Conservation (phyloP, 2,888 invertebrate genomes). For the Timema cristinae region DNA sequence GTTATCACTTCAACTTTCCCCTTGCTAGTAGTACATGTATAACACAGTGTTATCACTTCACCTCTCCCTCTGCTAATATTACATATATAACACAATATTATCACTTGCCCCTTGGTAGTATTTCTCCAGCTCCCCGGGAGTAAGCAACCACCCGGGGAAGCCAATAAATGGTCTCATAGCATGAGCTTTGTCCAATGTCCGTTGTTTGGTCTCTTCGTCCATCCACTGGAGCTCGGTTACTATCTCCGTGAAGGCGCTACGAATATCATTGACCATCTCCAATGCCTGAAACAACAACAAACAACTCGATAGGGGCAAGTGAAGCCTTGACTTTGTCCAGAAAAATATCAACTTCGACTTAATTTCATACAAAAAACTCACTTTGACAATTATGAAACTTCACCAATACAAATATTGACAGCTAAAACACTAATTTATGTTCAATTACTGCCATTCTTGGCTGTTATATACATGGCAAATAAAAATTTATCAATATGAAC, state of each 20-base stretch:
- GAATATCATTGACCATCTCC: conserved; percentile 47
- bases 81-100: not conserved
- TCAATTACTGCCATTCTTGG: too few relatives aligned
- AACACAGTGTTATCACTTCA: not conserved
- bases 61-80: not conserved
- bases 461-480: too few relatives aligned
- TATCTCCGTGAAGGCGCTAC: conserved; percentile 47
- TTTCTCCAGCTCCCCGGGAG: conserved; percentile 39
- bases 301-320: too few relatives aligned
- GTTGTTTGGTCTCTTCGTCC: conserved; percentile 48
- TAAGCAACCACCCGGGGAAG: conserved; percentile 44
- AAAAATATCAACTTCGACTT: too few relatives aligned
- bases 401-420: too few relatives aligned
- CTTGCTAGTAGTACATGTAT: not conserved
- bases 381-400: too few relatives aligned
- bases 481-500: too few relatives aligned
- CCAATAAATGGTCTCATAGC: conserved; percentile 47
- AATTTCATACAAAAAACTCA: too few relatives aligned
- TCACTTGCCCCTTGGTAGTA: conserved; percentile 39
- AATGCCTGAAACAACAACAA: conserved; percentile 27
- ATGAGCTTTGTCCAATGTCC: conserved; percentile 49
- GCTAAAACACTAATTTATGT: too few relatives aligned
- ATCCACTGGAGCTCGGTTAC: conserved; percentile 50
- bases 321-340: too few relatives aligned
- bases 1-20: not conserved